Evolutionary conservation across 1,140 invertebrate species (phyloP).

Genomic region (Orchestia grillus): DNA sequence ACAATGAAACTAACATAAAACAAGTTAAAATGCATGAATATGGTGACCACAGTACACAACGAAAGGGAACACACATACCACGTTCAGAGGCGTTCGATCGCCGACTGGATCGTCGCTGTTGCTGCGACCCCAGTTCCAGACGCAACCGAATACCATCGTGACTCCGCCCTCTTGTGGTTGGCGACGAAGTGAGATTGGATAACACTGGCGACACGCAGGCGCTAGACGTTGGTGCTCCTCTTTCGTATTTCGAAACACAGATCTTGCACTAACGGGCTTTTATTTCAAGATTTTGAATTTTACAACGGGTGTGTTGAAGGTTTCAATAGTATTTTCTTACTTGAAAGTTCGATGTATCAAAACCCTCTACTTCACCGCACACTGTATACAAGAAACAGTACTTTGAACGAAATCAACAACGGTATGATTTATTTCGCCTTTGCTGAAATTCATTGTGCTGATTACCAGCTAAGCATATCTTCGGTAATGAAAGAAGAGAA

Average conservation of each 20-base stretch:
- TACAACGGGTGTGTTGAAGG: neutral
- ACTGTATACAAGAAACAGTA: neutral
- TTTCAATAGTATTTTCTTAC: neutral
- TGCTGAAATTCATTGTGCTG: neutral
- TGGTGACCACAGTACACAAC: neutral
- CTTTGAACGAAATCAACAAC: neutral
- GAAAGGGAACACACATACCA: neutral
- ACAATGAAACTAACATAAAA: neutral
- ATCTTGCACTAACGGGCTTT: neutral
- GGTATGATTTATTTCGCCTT: neutral
- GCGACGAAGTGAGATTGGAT: neutral
- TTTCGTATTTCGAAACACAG: neutral
- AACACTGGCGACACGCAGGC: neutral
- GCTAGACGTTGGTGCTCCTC: neutral
- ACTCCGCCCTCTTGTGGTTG: constrained; percentile 22
- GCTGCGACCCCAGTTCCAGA: constrained; percentile 47
- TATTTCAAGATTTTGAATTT: neutral
- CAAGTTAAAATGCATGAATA: neutral
- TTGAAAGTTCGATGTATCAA: neutral
- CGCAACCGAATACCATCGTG: constrained; percentile 47
- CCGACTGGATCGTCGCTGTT: constrained; percentile 9
- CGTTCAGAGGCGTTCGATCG: constrained; percentile 5
- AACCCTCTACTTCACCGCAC: neutral
- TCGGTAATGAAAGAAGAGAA: neutral
- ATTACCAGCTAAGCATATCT: neutral